Conservation (phyloP, 2,888 invertebrate species). For the Brachynemurus nebulosus region DNA sequence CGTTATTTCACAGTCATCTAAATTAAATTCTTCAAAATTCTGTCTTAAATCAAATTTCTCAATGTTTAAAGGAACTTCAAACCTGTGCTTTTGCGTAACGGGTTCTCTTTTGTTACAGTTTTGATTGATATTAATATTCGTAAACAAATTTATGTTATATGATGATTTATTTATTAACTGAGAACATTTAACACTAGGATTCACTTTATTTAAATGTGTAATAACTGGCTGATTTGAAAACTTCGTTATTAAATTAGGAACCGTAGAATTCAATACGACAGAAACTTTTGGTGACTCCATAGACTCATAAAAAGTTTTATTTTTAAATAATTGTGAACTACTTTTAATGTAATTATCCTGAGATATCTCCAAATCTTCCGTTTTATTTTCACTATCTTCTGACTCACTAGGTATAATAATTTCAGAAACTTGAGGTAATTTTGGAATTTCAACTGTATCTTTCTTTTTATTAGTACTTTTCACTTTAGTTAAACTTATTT, state of each 20-base stretch:
- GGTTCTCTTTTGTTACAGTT: conserved; percentile 26
- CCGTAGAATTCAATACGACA: conserved; percentile 46
- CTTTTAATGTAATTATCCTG: conserved; percentile 33
- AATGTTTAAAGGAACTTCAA: conserved; percentile 24
- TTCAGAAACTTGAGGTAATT: conserved; percentile 59
- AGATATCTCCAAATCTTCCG: conserved; percentile 24
- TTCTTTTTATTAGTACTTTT: conserved; percentile 19
- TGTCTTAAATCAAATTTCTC: conserved; percentile 55
- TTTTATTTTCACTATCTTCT: conserved; percentile 25
- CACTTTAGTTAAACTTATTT: neutral
- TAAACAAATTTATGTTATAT: conserved; percentile 24
- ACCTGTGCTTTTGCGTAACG: conserved; percentile 10
- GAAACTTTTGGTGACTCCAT: conserved; percentile 34
- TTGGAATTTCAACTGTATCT: conserved; percentile 50
- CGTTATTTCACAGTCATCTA: conserved; percentile 53
- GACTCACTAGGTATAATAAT: conserved; percentile 56
- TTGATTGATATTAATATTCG: conserved; percentile 30
- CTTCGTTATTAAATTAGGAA: conserved; percentile 37
- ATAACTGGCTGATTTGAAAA: conserved; percentile 20
- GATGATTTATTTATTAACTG: too few relatives aligned
- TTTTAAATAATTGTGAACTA: conserved; percentile 28
- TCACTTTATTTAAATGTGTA: conserved; percentile 19
- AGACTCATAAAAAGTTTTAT: too few relatives aligned
- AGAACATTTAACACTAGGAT: conserved; percentile 16
- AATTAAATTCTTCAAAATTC: conserved; percentile 67